Evolutionary conservation across 2,888 invertebrate species (phyloP).

Genomic region (Chrysolina americana): DNA sequence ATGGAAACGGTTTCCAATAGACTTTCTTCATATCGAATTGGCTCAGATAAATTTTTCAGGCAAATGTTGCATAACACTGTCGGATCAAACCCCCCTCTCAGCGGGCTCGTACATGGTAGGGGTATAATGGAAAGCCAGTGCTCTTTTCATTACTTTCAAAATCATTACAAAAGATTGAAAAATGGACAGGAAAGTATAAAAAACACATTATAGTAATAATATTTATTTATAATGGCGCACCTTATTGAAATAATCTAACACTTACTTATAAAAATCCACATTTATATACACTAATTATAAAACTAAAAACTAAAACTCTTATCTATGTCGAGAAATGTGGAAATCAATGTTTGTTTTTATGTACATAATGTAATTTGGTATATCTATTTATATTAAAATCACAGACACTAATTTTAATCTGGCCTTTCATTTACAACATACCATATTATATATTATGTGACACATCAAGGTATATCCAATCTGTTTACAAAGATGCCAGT

Average conservation of each 20-base stretch:
- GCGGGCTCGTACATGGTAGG: no score
- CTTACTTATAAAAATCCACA: conserved; percentile 67
- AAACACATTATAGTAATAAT: conserved; percentile 36
- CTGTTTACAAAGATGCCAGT: not conserved
- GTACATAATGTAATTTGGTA: conserved; percentile 64
- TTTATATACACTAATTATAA: conserved; percentile 55
- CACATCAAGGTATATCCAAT: not conserved
- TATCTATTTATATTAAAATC: conserved; percentile 66
- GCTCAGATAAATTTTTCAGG: no score
- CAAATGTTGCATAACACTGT: no score
- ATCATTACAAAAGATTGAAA: no score
- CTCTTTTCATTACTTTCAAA: no score
- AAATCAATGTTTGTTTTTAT: conserved; percentile 44
- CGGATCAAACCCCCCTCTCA: no score
- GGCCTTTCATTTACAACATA: conserved; percentile 62
- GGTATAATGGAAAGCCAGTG: no score
- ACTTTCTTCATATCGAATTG: no score
- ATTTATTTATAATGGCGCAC: conserved; percentile 62
- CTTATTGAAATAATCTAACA: conserved; percentile 63
- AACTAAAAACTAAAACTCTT: conserved; percentile 27
- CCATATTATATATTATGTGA: conserved; percentile 30
- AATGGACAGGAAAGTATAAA: not conserved
- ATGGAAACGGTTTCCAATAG: no score
- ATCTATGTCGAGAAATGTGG: conserved; percentile 25
- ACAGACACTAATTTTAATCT: conserved; percentile 69